Conservation (phyloP, 1,140 invertebrate genomes). For the Dinothrombium tinctorium region DNA sequence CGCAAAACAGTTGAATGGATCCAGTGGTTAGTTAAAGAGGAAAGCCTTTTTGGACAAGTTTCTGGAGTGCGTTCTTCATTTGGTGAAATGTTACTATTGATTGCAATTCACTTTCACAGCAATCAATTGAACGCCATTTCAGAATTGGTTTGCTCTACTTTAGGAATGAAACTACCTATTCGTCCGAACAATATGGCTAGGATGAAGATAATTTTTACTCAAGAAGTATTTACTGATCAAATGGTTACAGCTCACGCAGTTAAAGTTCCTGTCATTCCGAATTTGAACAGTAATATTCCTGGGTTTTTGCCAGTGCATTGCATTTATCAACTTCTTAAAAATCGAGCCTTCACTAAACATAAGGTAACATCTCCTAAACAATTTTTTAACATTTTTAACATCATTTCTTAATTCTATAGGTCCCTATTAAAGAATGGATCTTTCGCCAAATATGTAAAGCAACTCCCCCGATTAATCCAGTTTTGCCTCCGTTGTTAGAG, state of each 20-base stretch:
- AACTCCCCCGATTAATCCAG: constrained; percentile 63
- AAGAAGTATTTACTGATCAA: constrained; percentile 93
- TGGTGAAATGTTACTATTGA: constrained; percentile 82
- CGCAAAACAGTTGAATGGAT: constrained; percentile 79
- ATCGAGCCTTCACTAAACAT: constrained; percentile 81
- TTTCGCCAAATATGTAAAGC: constrained; percentile 71
- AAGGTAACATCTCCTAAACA: constrained; percentile 28
- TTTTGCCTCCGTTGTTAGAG: constrained; percentile 74
- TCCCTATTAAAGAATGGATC: constrained; percentile 82
- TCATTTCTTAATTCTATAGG: constrained; percentile 13
- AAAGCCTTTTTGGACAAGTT: constrained; percentile 38
- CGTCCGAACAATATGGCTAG: constrained; percentile 65
- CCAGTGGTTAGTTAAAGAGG: constrained; percentile 69
- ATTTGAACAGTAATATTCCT: constrained; percentile 59
- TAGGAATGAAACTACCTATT: constrained; percentile 84
- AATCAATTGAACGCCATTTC: constrained; percentile 74
- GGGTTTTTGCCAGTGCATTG: constrained; percentile 92
- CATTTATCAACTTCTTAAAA: constrained; percentile 84
- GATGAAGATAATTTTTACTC: constrained; percentile 84
- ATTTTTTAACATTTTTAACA: not conserved
- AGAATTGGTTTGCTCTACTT: constrained; percentile 70
- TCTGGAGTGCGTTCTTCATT: constrained; percentile 27
- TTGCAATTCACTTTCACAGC: constrained; percentile 90
- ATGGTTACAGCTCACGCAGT: constrained; percentile 86
- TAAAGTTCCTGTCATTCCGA: constrained; percentile 73